Evolutionary conservation across 2,797 vertebrate genomes (phyloP).

Genomic region (Scolopax rusticola): DNA sequence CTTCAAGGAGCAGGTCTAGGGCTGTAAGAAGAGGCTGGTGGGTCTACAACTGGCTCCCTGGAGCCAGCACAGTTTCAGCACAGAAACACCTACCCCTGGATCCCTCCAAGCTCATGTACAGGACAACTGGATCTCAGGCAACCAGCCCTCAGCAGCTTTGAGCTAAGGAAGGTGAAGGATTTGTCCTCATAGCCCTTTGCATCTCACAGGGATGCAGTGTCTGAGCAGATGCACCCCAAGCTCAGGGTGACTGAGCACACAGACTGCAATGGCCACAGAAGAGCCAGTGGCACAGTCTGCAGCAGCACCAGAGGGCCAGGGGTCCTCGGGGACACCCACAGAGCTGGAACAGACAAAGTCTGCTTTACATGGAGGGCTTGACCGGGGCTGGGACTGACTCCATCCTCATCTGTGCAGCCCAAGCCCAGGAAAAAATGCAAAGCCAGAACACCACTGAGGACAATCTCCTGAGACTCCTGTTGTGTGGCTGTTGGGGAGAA

Average conservation of each 20-base stretch:
- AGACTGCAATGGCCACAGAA: not conserved
- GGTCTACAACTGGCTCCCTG: not conserved
- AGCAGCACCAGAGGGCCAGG: not conserved
- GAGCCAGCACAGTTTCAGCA: not conserved
- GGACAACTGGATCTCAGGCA: not conserved
- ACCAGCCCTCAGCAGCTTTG: not conserved
- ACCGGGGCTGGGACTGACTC: not conserved
- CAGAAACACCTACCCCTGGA: not conserved
- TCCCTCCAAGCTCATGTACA: not conserved
- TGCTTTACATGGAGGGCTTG: not conserved
- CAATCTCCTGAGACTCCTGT: not conserved
- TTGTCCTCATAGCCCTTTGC: fast-evolving
- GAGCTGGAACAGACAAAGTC: not conserved
- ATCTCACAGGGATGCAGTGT: not conserved
- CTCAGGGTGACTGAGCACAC: not conserved
- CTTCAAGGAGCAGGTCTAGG: not conserved
- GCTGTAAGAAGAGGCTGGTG: not conserved
- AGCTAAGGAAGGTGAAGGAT: not conserved
- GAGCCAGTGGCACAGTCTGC: not conserved
- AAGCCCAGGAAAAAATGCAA: fast-evolving
- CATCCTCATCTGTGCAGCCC: not conserved
- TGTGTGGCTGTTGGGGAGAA: not conserved
- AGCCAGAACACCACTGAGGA: not conserved
- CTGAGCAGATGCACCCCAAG: not conserved
- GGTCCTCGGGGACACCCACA: not conserved